A percentile compares a stretch with the other conserved stretches of the same genome.
phyloP scores from a whole-genome alignment of 1,140 invertebrate species.

The Drosophila ananassae region DNA sequence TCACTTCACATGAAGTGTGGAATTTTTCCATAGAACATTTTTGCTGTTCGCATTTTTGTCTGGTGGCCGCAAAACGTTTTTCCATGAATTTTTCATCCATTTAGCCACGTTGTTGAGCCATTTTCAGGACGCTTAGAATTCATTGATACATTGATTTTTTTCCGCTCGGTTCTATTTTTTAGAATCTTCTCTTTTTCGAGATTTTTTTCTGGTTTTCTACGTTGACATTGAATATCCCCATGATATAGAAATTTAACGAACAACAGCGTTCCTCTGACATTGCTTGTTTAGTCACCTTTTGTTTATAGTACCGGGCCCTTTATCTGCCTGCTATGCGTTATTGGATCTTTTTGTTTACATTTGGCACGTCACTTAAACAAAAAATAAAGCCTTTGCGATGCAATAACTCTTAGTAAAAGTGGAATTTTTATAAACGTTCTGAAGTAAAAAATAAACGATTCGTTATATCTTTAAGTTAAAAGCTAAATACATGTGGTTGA shows the following conservation, averaged over 20 bases:
- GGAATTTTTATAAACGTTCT: too few relatives aligned
- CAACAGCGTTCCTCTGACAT: background rate
- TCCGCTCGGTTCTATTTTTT: constrained; percentile 20
- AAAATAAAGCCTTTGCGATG: background rate
- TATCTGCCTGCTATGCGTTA: background rate
- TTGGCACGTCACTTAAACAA: background rate
- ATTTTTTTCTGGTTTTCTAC: background rate
- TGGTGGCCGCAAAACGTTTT: constrained; percentile 71
- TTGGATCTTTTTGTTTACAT: background rate
- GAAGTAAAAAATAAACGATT: too few relatives aligned
- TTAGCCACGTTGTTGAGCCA: constrained; percentile 66
- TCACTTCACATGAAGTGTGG: constrained; percentile 18
- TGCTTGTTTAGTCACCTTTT: constrained; percentile 5
- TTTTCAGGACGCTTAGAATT: constrained; percentile 75
- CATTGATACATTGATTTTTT: constrained; percentile 75
- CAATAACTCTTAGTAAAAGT: too few relatives aligned
- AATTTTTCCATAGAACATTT: constrained; percentile 37
- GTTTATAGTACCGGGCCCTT: too few relatives aligned
- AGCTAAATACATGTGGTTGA: too few relatives aligned
- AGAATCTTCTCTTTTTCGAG: constrained; percentile 1
- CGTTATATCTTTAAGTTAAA: too few relatives aligned
- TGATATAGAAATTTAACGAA: constrained; percentile 1
- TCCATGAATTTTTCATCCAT: constrained; percentile 76
- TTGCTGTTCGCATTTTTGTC: constrained; percentile 44
- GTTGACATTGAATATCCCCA: constrained; percentile 58